A percentile compares a stretch with the other conserved stretches of the same genome.
Evolutionary conservation across 2,797 vertebrate species (phyloP).

Genomic region (Lepus oiostolus): DNA sequence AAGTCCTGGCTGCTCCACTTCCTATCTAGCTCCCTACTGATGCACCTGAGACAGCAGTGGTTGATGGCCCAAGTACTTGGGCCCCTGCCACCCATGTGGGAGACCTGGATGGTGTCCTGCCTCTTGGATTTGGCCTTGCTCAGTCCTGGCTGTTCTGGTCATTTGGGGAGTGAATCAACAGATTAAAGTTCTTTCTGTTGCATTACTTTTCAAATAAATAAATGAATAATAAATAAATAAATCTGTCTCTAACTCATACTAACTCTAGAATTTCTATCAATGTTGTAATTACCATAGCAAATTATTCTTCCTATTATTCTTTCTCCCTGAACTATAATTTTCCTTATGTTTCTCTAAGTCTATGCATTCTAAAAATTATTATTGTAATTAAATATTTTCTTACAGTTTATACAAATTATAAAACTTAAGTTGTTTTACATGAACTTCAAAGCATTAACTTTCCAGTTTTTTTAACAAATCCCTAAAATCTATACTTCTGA

Average conservation of each 20-base stretch:
- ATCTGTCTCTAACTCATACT: not conserved
- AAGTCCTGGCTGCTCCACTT: too few relatives aligned
- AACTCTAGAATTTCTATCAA: constrained; percentile 39
- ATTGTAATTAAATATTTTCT: constrained; percentile 33
- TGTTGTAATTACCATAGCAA: constrained; percentile 21
- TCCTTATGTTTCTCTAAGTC: not conserved
- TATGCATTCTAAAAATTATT: not conserved
- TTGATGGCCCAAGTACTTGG: too few relatives aligned
- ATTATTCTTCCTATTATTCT: not conserved
- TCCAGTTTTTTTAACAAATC: constrained; percentile 40
- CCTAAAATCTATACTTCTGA: constrained; percentile 9
- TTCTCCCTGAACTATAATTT: constrained; percentile 21
- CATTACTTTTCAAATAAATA: too few relatives aligned
- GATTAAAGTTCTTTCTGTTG: too few relatives aligned
- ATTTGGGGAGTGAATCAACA: too few relatives aligned
- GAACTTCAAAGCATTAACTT: not conserved
- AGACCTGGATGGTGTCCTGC: too few relatives aligned
- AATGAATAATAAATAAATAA: too few relatives aligned
- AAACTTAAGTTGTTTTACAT: constrained; percentile 23
- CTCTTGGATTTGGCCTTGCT: too few relatives aligned
- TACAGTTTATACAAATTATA: not conserved
- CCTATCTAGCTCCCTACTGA: too few relatives aligned
- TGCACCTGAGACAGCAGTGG: too few relatives aligned
- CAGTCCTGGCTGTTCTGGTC: too few relatives aligned
- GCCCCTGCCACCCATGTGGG: too few relatives aligned